Evolutionary conservation across 2,797 vertebrate species (phyloP).

Genomic region (Serranus cabrilla): DNA sequence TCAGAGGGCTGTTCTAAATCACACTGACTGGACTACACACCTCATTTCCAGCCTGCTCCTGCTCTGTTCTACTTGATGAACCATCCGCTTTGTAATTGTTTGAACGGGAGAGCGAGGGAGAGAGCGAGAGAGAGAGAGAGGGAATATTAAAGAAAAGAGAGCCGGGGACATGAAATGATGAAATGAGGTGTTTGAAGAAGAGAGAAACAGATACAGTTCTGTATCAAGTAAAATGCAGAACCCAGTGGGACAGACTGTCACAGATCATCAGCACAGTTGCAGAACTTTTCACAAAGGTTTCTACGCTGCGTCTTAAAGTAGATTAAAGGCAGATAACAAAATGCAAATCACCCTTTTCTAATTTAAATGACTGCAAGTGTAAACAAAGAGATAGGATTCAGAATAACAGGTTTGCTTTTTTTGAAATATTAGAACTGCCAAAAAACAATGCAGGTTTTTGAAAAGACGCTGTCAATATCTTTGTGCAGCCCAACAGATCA

Average conservation of each 20-base stretch:
- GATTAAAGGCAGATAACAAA: slow-evolving; percentile 55
- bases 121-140: not conserved
- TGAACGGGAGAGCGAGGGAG: slow-evolving; percentile 37
- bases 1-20: slow-evolving; percentile 59
- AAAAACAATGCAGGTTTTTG: slow-evolving; percentile 33
- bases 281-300: slow-evolving; percentile 37
- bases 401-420: slow-evolving; percentile 31
- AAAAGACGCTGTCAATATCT: slow-evolving; percentile 40
- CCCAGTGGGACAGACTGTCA: slow-evolving; percentile 41
- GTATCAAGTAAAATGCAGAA: slow-evolving; percentile 47
- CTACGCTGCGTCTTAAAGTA: slow-evolving; percentile 32
- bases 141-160: slow-evolving; percentile 27
- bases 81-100: slow-evolving; percentile 59
- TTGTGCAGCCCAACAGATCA: slow-evolving; percentile 47
- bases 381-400: slow-evolving; percentile 47
- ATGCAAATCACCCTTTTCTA: slow-evolving; percentile 52
- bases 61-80: slow-evolving; percentile 61
- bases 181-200: slow-evolving; percentile 43
- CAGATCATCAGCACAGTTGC: slow-evolving; percentile 53
- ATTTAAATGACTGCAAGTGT: slow-evolving; percentile 49
- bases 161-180: slow-evolving; percentile 35
- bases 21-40: slow-evolving; percentile 56
- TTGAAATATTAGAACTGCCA: slow-evolving; percentile 16
- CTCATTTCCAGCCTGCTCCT: slow-evolving; percentile 58
- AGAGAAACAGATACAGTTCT: slow-evolving; percentile 48